A percentile compares a stretch with the other conserved stretches of the same genome.
These are phyloP conservation scores for Oryctes rhinoceros DNA, from an alignment of 1,140 invertebrate species.

Conservation along the genomic window DNA sequence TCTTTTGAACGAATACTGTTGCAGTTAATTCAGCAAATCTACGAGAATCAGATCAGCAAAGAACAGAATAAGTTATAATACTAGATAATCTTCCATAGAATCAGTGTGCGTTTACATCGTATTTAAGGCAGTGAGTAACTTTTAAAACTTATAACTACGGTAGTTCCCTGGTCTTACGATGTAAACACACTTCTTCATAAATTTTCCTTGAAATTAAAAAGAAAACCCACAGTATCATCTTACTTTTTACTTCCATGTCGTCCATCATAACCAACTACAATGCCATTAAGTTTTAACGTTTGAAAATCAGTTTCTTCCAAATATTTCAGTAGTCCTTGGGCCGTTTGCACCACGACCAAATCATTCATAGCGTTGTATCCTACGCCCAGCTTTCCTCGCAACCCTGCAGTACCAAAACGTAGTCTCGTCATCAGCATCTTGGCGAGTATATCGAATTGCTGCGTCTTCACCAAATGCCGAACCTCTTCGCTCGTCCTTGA, in stretches of 20 bases:
- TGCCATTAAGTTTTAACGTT: conserved; percentile 68
- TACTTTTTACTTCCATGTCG: conserved; percentile 91
- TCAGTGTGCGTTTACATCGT: no score
- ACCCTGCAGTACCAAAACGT: conserved; percentile 79
- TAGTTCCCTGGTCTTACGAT: no score
- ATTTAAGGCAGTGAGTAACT: no score
- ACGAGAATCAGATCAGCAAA: not conserved
- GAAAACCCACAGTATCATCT: not conserved
- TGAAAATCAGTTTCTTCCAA: conserved; percentile 68
- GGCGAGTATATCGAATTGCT: conserved; percentile 64
- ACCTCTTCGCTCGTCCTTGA: conserved; percentile 64
- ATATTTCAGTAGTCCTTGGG: conserved; percentile 90
- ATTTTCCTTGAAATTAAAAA: no score
- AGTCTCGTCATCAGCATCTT: conserved; percentile 69
- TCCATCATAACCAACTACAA: conserved; percentile 96
- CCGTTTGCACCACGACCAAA: conserved; percentile 95
- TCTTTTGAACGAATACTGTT: conserved; percentile 79
- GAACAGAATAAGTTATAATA: no score
- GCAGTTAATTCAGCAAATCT: conserved; percentile 94
- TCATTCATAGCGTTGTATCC: conserved; percentile 97
- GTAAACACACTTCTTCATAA: no score
- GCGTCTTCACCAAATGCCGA: conserved; percentile 62
- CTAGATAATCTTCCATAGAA: no score
- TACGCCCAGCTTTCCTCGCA: conserved; percentile 90
- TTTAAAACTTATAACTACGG: no score